phyloP scores from a whole-genome alignment of 2,888 invertebrate genomes.

The Lypha dubia region DNA sequence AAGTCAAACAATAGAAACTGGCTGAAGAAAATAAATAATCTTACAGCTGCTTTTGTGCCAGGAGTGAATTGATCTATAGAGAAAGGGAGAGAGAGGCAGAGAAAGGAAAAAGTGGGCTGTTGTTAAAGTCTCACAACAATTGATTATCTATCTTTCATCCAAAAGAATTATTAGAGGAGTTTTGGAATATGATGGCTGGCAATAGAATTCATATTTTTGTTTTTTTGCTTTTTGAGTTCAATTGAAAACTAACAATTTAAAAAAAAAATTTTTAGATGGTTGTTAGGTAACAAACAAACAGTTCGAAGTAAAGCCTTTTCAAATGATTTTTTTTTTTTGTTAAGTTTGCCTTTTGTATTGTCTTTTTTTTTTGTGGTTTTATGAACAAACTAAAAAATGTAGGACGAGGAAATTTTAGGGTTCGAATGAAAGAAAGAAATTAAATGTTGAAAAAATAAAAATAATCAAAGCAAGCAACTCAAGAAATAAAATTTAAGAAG shows the following conservation, averaged over 20 bases:
- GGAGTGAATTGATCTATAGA: not conserved
- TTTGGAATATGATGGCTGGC: constrained; percentile 63
- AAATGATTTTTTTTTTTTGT: not conserved
- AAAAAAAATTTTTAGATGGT: constrained; percentile 10
- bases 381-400: constrained; percentile 16
- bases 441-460: constrained; percentile 42
- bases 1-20: constrained; percentile 51
- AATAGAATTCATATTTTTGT: constrained; percentile 6
- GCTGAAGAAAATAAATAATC: constrained; percentile 45
- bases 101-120: constrained; percentile 50
- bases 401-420: constrained; percentile 68
- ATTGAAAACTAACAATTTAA: constrained; percentile 43
- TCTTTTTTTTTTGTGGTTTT: constrained; percentile 1
- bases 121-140: constrained; percentile 40
- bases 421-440: constrained; percentile 35
- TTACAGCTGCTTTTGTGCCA: constrained; percentile 43
- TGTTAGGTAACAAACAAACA: not conserved
- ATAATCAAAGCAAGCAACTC: constrained; percentile 41
- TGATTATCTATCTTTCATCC: constrained; percentile 53
- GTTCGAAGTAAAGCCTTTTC: constrained; percentile 12
- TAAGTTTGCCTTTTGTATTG: constrained; percentile 33
- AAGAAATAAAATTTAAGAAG: constrained; percentile 44
- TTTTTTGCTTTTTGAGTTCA: constrained; percentile 17
- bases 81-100: not conserved
- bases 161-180: constrained; percentile 57